Evolutionary conservation across 1,140 invertebrate species (phyloP).

Genomic region (Neodiprion fabricii): DNA sequence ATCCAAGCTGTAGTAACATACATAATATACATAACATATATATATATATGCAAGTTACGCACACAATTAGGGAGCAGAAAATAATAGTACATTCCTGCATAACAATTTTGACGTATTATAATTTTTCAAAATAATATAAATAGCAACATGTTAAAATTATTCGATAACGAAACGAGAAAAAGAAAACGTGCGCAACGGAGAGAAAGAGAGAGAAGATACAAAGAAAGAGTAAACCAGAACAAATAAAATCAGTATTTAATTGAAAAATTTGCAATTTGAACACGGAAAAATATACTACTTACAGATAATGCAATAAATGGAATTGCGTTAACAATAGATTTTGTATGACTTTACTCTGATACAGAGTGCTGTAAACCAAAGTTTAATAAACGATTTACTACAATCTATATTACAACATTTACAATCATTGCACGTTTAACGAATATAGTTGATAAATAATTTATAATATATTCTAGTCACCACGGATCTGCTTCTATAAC

Average conservation of each 20-base stretch:
- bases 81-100: not conserved
- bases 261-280: not conserved
- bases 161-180: not conserved
- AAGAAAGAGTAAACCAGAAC: not conserved
- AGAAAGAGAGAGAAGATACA: not conserved
- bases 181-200: not conserved
- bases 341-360: constrained; percentile 15
- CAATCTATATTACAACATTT: constrained; percentile 38
- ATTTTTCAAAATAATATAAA: not conserved
- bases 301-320: constrained; percentile 35
- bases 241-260: not conserved
- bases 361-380: constrained; percentile 52
- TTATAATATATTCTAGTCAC: constrained; percentile 58
- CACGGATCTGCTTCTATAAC: constrained; percentile 43
- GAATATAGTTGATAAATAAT: constrained; percentile 45
- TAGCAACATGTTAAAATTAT: not conserved
- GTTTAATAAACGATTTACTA: constrained; percentile 43
- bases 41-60: not conserved
- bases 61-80: not conserved
- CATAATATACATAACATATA: not conserved
- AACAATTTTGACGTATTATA: not conserved
- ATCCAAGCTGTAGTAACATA: not conserved
- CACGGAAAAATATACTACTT: constrained; percentile 33
- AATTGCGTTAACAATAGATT: constrained; percentile 25
- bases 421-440: constrained; percentile 32